phyloP scores from a whole-genome alignment of 37 sponge, comb jelly and placozoan genomes.

The Geodia barretti region DNA sequence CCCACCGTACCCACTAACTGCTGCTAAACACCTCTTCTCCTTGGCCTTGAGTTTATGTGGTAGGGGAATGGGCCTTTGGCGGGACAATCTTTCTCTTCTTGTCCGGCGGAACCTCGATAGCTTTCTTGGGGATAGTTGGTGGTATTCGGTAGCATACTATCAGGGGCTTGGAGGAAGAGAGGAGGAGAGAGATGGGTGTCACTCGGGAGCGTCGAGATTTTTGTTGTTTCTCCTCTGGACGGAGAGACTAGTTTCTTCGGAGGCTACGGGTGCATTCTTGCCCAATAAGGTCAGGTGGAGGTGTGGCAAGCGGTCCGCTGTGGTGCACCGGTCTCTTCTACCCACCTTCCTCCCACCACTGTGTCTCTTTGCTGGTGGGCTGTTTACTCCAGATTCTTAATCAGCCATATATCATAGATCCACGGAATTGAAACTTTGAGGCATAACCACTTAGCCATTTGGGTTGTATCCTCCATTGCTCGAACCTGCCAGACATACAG shows the following conservation, averaged over 20 bases:
- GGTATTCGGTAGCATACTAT: neutral
- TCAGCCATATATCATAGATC: neutral
- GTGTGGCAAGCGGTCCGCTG: neutral
- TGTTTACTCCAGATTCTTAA: neutral
- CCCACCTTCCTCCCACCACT: too few species aligned
- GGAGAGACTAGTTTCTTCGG: neutral
- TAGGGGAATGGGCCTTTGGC: neutral
- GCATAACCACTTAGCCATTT: too few species aligned
- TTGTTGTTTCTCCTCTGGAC: neutral
- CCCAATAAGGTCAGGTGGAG: neutral
- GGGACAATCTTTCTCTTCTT: neutral
- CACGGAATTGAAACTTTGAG: too few species aligned
- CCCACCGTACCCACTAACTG: too few species aligned
- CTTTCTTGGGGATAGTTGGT: neutral
- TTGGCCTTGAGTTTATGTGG: neutral
- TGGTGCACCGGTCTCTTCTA: neutral
- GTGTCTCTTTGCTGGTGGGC: neutral
- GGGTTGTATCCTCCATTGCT: neutral
- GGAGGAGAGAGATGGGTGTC: neutral
- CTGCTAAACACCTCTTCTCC: too few species aligned
- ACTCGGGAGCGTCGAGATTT: neutral
- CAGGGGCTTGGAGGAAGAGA: neutral
- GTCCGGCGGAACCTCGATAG: neutral
- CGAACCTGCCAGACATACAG: too few species aligned
- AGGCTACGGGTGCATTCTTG: neutral